These are phyloP conservation scores for Buceros bicornis DNA, from an alignment of 2,797 vertebrate species.

Conservation along the genomic window DNA sequence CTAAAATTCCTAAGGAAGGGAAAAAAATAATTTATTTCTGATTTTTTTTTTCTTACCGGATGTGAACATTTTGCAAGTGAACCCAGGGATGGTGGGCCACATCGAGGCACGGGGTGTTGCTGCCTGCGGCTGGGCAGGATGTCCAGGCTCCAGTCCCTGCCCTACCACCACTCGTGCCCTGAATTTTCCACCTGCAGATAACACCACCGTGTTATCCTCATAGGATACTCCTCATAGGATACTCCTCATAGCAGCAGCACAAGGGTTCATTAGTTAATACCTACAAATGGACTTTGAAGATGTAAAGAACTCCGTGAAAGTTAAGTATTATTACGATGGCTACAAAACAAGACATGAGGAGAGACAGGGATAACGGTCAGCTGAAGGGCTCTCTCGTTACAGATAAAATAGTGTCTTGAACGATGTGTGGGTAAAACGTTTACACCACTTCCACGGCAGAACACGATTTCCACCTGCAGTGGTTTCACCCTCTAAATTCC, in stretches of 20 bases:
- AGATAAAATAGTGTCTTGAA: background rate
- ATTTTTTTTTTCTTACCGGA: background rate
- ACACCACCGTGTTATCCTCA: too few relatives aligned
- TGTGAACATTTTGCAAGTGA: background rate
- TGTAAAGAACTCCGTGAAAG: background rate
- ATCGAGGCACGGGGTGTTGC: background rate
- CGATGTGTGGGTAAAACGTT: background rate
- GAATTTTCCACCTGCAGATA: background rate
- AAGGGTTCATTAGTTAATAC: background rate
- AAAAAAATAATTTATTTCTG: background rate
- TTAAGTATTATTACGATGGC: slow-evolving; percentile 31
- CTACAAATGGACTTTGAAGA: slow-evolving; percentile 13
- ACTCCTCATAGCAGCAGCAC: background rate
- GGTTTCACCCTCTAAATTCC: background rate
- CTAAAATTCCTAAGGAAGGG: background rate
- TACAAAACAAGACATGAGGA: background rate
- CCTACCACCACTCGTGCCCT: background rate
- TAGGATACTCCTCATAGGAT: too few relatives aligned
- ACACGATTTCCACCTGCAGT: background rate
- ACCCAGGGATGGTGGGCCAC: background rate
- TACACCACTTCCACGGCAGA: background rate
- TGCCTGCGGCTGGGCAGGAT: background rate
- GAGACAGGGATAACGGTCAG: background rate
- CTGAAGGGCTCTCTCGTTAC: background rate
- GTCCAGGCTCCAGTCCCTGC: background rate